Evolutionary conservation across 2,797 vertebrate species (phyloP).

Genomic region (Sebastes melanostomus): DNA sequence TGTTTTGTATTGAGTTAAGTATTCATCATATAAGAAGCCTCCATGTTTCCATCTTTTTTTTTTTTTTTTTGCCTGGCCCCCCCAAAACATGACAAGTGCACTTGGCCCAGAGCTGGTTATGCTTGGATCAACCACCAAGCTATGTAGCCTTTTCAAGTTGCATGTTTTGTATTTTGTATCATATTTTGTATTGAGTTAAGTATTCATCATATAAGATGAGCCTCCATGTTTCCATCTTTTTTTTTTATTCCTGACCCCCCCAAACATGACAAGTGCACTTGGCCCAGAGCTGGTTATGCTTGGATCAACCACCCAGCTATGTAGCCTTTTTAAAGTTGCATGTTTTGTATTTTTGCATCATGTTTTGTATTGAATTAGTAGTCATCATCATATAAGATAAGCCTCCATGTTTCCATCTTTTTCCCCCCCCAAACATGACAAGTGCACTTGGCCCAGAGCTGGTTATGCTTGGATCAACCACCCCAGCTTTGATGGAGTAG

Average conservation of each 20-base stretch:
- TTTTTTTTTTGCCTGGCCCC: not conserved
- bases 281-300: constrained; percentile 14
- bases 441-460: constrained; percentile 31
- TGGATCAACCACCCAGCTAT: not conserved
- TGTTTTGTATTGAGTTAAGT: not conserved
- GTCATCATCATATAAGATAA: not conserved
- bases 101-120: constrained; percentile 14
- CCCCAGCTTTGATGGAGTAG: not conserved
- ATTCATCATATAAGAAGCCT: not conserved
- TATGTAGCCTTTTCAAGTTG: too few species aligned
- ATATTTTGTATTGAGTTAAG: too few species aligned
- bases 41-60: not conserved
- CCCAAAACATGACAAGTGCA: constrained; percentile 25
- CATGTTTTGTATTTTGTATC: too few species aligned
- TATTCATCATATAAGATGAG: not conserved
- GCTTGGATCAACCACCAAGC: not conserved
- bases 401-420: not conserved
- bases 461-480: constrained; percentile 8
- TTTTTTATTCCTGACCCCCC: not conserved
- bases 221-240: not conserved
- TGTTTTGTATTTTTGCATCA: too few species aligned
- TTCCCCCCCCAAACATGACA: not conserved
- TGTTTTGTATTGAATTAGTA: too few species aligned
- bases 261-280: constrained; percentile 31
- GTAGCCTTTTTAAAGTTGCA: too few species aligned